Conservation (phyloP, 2,113 vertebrate species). For the Sinocyclocheilus maitianheensis region DNA sequence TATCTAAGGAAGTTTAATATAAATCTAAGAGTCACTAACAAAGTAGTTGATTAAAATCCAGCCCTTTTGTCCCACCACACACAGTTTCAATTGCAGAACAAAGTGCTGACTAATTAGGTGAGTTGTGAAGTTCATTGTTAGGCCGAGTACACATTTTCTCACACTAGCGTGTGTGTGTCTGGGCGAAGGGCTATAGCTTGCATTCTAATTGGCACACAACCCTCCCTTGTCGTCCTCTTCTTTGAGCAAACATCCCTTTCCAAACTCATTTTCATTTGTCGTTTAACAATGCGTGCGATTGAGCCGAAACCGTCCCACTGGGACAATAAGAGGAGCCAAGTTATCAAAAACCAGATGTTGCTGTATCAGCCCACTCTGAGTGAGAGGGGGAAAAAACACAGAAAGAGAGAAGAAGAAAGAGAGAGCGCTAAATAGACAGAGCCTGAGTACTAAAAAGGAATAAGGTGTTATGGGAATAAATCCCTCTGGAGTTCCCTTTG, state of each 20-base stretch:
- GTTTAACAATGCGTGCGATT: not conserved
- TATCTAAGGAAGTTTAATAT: not conserved
- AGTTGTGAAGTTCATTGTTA: slow-evolving; percentile 67
- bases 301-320: not conserved
- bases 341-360: slow-evolving; percentile 53
- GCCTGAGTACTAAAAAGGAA: not conserved
- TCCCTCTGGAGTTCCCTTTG: not conserved
- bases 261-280: slow-evolving; percentile 36
- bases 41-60: slow-evolving; percentile 13
- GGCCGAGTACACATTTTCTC: slow-evolving; percentile 33
- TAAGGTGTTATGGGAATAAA: not conserved
- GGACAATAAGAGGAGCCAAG: slow-evolving; percentile 2
- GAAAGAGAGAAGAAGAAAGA: not conserved
- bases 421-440: not conserved
- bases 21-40: slow-evolving; percentile 7
- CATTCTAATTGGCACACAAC: slow-evolving; percentile 19
- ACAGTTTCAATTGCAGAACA: slow-evolving; percentile 46
- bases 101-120: slow-evolving; percentile 64
- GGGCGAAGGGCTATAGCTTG: slow-evolving; percentile 48
- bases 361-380: slow-evolving; percentile 21
- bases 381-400: not conserved
- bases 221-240: not conserved
- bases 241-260: not conserved
- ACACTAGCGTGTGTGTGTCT: slow-evolving; percentile 18
- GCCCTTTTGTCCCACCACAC: slow-evolving; percentile 6